These are phyloP conservation scores for Poicephalus gulielmi DNA, from an alignment of 2,113 vertebrate species.

Conservation along the genomic window DNA sequence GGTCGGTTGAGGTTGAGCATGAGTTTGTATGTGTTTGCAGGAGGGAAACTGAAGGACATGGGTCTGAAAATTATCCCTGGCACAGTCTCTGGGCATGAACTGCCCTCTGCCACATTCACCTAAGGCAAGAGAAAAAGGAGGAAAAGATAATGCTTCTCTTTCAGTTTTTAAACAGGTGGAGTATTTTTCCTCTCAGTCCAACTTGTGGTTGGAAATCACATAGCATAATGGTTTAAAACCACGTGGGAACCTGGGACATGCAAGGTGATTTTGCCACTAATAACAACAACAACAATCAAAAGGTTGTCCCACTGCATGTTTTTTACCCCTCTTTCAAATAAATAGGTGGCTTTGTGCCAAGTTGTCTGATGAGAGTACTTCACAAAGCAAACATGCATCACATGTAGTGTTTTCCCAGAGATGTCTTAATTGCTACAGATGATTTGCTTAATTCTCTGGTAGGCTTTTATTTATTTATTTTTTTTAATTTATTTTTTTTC, in stretches of 20 bases:
- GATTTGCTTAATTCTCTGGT: background rate
- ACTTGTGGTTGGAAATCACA: background rate
- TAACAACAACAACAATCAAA: background rate
- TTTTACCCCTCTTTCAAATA: background rate
- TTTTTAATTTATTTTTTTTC: background rate
- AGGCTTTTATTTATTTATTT: background rate
- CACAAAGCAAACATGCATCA: background rate
- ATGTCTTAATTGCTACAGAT: background rate
- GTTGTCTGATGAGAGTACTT: background rate
- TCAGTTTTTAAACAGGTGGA: background rate
- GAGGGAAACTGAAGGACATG: background rate
- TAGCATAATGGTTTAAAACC: background rate
- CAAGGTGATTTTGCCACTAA: background rate
- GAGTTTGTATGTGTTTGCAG: background rate
- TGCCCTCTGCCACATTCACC: background rate
- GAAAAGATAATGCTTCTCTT: background rate
- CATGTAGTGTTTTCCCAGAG: background rate
- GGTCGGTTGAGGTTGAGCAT: background rate
- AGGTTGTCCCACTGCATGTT: background rate
- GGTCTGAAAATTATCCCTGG: background rate
- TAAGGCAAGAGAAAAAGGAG: background rate
- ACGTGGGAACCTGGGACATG: conserved; percentile 3
- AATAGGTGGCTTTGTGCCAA: background rate
- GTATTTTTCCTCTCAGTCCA: background rate
- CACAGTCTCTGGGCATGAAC: rapidly evolving